Base-by-base conservation (phyloP, 1,140 invertebrate species). In the Archegozetes longisetosus region DNA sequence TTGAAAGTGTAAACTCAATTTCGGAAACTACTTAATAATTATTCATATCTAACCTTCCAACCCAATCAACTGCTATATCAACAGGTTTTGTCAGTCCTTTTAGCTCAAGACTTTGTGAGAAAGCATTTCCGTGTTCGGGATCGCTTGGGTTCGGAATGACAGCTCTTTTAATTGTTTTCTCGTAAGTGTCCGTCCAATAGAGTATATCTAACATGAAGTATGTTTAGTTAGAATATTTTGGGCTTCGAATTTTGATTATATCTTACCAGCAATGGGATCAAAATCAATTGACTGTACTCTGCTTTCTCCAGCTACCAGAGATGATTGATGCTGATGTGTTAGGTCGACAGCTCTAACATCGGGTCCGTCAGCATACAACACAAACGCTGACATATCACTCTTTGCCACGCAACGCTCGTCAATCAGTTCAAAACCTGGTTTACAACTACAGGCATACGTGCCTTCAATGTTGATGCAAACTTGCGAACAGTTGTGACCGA, bases 401-500 rank as follows among this genome's bases (percentile, higher is more conserved):
- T 67, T 67, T 3, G 64, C 62, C 4, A 53, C 50, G 61, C 63
- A 65, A 67, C 69, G 49, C 40, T 61, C 61, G 20, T 64, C 62
- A 56, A 64, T 64, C 14, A 51, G 68, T 58, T 78, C 74, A 75
- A 93, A 97, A 1, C 88, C 89, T 2, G 83, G 77, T 1, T 81
- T 77, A 68, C 93, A 97, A 4, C 79, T 80, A 70, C 93, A 97
- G n/a, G 80, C 78, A 67, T 84, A 93, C 1, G 84, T 85, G 24
- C 91, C 91, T 67, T 94, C 92, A n/a, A 90, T 67, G 69, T 96
- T 97, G 14, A 79, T 81, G 68, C 93, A 96, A 3, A 88, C 74
- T 68, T 97, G 93, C 1, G 89, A 87, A 72, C 92, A 97, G 61
- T 85, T 83, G 70, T 96, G 86, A 13, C 79, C 78, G 13, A 84